phyloP scores from a whole-genome alignment of 2,113 vertebrate genomes.

The Apistogramma diplotaenia region DNA sequence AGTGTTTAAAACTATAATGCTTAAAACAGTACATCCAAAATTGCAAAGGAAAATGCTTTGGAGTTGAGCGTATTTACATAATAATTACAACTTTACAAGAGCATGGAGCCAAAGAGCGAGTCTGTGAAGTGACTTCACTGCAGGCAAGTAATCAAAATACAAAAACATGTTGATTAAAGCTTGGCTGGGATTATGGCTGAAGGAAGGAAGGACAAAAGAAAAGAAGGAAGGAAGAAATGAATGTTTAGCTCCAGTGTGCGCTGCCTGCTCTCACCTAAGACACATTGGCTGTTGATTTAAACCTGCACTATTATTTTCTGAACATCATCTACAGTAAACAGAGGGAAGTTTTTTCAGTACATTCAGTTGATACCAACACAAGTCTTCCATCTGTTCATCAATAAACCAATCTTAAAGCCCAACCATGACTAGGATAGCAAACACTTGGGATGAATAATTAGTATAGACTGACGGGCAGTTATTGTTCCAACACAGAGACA shows the following conservation, averaged over 20 bases:
- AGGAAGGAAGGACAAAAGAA: neutral
- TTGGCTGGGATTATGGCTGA: neutral
- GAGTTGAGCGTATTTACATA: constrained; percentile 59
- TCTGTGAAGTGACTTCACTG: constrained; percentile 17
- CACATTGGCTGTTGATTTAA: constrained; percentile 57
- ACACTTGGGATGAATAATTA: constrained; percentile 11
- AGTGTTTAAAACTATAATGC: constrained; percentile 17
- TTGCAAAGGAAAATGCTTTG: neutral
- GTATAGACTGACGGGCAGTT: neutral
- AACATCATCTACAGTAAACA: constrained; percentile 44
- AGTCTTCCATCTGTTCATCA: constrained; percentile 25
- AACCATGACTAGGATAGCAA: neutral
- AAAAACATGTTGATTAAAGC: neutral
- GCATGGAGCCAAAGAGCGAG: neutral
- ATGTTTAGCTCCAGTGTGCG: constrained; percentile 44
- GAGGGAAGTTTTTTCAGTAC: constrained; percentile 57
- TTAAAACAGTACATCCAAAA: constrained; percentile 47
- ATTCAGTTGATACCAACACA: constrained; percentile 51
- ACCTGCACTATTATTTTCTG: constrained; percentile 25
- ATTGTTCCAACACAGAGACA: neutral
- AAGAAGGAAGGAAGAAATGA: neutral
- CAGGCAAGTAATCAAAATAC: neutral
- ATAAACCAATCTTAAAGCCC: neutral
- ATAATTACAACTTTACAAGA: constrained; percentile 60
- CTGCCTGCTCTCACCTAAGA: constrained; percentile 54